Conservation (phyloP, 2,888 invertebrate genomes). For the Perithous albicinctus region DNA sequence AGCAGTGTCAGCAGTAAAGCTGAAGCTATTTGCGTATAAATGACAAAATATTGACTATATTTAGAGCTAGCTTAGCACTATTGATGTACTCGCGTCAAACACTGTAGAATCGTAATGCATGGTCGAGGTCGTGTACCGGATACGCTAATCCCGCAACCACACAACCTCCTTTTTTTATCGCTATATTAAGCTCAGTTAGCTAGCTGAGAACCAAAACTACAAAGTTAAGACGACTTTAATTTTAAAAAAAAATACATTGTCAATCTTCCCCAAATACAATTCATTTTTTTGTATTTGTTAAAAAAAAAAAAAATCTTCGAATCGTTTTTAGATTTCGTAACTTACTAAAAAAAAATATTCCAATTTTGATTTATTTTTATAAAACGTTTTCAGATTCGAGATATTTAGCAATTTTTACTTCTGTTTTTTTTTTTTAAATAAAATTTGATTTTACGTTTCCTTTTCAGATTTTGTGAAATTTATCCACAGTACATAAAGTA, state of each 20-base stretch:
- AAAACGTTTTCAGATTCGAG: neutral
- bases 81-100: constrained; percentile 43
- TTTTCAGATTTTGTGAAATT: constrained; percentile 72
- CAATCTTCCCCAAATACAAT: no score
- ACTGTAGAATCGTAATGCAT: constrained; percentile 43
- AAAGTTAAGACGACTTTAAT: neutral
- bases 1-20: neutral
- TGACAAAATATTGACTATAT: constrained; percentile 20
- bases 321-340: no score
- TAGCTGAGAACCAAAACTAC: constrained; percentile 1
- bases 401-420: no score
- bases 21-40: constrained; percentile 9
- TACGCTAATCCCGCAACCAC: constrained; percentile 44
- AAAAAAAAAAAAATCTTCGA: no score
- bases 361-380: no score
- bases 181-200: neutral
- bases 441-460: constrained; percentile 3
- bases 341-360: no score
- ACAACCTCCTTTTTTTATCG: constrained; percentile 31
- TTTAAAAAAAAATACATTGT: no score
- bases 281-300: no score
- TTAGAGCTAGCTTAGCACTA: constrained; percentile 30
- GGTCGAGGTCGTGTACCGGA: constrained; percentile 54
- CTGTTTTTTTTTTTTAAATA: constrained; percentile 11
- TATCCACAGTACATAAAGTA: constrained; percentile 76